These are phyloP conservation scores for Trichopoda pennipes DNA, from an alignment of 2,888 invertebrate species.

Conservation along the genomic window DNA sequence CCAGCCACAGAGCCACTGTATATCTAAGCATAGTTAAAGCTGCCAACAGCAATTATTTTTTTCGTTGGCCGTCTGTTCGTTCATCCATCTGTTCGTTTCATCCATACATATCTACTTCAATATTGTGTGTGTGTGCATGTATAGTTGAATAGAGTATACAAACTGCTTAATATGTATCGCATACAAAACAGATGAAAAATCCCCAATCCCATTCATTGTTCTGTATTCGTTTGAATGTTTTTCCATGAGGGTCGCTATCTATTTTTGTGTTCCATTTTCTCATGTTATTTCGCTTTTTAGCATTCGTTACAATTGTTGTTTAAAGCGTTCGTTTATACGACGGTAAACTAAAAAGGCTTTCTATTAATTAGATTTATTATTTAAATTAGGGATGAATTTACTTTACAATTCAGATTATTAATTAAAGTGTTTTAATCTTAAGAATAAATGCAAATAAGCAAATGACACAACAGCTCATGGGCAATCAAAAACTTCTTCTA, in stretches of 20 bases:
- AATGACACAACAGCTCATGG: no score
- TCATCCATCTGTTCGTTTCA: constrained; percentile 55
- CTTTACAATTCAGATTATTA: no score
- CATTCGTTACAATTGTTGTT: constrained; percentile 17
- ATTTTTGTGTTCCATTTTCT: constrained; percentile 60
- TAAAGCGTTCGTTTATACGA: constrained; percentile 37
- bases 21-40: constrained; percentile 10
- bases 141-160: background rate
- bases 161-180: constrained; percentile 9
- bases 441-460: no score
- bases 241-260: constrained; percentile 66
- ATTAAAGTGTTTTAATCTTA: no score
- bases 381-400: no score
- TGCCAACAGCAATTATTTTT: constrained; percentile 52
- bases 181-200: constrained; percentile 36
- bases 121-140: background rate
- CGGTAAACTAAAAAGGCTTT: constrained; percentile 9
- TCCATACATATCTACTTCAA: background rate
- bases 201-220: constrained; percentile 43
- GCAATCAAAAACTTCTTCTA: no score
- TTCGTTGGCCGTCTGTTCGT: constrained; percentile 17
- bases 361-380: background rate
- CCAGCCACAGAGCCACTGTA: constrained; percentile 47
- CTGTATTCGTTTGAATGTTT: constrained; percentile 49
- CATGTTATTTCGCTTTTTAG: constrained; percentile 43